Evolutionary conservation across 2,113 vertebrate species (phyloP).

Genomic region (Phalacrocorax carbo): DNA sequence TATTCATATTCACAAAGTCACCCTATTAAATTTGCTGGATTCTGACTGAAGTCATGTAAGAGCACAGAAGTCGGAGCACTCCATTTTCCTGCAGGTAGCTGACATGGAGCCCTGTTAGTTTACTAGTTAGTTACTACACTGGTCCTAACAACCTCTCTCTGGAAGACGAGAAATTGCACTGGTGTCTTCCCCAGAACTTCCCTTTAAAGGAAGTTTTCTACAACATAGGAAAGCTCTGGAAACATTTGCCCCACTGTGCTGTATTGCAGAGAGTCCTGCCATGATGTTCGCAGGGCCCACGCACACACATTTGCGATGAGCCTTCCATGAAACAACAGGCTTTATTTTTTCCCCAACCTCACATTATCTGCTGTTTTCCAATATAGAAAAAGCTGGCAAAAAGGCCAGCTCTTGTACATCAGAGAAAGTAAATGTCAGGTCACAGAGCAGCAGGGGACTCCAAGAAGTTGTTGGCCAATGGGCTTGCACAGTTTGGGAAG

Average conservation of each 20-base stretch:
- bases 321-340: neutral
- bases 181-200: neutral
- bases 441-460: neutral
- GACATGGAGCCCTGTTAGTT: too few relatives aligned
- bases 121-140: too few relatives aligned
- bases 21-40: neutral
- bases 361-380: neutral
- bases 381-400: neutral
- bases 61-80: neutral
- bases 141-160: neutral
- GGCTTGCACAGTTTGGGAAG: neutral
- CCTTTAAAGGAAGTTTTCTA: neutral
- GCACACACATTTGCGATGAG: accelerated
- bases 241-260: neutral
- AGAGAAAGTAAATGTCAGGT: neutral
- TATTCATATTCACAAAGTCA: neutral
- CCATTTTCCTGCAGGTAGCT: neutral
- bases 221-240: neutral
- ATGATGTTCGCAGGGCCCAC: accelerated
- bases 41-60: neutral
- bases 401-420: neutral
- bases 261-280: neutral
- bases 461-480: neutral
- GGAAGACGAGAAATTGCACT: neutral
- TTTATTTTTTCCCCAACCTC: accelerated